These are phyloP conservation scores for Gouania willdenowi DNA, from an alignment of 2,797 vertebrate genomes.

Conservation along the genomic window DNA sequence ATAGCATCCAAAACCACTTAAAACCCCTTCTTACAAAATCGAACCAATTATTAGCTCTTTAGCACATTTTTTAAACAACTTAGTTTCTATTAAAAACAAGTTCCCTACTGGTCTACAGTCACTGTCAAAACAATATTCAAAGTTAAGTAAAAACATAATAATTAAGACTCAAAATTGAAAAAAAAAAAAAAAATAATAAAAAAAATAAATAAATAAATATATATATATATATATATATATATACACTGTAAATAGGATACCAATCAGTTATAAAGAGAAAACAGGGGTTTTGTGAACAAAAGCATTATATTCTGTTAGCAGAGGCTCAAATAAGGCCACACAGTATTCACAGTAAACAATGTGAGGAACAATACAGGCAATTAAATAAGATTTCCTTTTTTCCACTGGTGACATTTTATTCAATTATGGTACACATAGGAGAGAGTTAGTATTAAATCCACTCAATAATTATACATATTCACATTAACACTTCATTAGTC, in stretches of 20 bases:
- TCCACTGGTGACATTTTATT: no score
- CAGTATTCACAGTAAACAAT: not conserved
- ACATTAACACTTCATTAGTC: no score
- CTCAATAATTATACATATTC: no score
- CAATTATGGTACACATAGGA: no score
- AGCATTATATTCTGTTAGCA: not conserved
- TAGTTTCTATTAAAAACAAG: conserved; percentile 15
- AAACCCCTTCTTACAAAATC: conserved; percentile 34
- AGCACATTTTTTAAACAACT: conserved; percentile 17
- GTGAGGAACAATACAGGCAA: not conserved
- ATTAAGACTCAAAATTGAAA: no score
- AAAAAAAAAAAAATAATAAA: no score
- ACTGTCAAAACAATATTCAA: conserved; percentile 17
- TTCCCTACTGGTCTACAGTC: conserved; percentile 18
- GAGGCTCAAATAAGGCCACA: not conserved
- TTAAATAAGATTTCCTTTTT: no score
- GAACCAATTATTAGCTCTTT: conserved; percentile 48
- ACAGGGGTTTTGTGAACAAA: not conserved
- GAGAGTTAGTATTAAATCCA: no score
- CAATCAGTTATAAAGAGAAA: conserved; percentile 3
- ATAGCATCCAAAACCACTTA: conserved; percentile 34
- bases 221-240: no score
- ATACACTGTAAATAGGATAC: not conserved
- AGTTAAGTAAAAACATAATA: conserved; percentile 10
- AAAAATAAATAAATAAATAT: no score